Conservation (phyloP, 2,888 invertebrate genomes). For the Agonopterix arenella region DNA sequence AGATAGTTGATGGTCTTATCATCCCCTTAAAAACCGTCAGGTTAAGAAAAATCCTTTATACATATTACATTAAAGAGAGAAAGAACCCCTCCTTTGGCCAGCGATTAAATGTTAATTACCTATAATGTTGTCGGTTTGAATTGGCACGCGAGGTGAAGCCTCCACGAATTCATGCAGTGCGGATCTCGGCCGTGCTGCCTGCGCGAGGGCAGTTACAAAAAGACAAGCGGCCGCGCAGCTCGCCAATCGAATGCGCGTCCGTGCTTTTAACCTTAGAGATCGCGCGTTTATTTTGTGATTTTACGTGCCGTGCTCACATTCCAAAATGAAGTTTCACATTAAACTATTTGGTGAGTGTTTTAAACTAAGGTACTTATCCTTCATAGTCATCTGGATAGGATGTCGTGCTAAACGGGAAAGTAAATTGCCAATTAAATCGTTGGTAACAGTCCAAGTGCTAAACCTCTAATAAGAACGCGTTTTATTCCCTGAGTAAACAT, state of each 20-base stretch:
- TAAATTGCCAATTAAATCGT: too few relatives aligned
- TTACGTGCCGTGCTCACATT: constrained; percentile 25
- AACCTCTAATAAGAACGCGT: too few relatives aligned
- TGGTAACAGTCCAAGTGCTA: too few relatives aligned
- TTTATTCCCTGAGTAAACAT: too few relatives aligned
- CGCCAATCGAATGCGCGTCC: constrained; percentile 25
- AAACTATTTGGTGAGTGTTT: constrained; percentile 56
- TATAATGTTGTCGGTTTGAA: constrained; percentile 24
- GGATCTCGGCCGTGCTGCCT: constrained; percentile 26
- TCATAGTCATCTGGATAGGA: too few relatives aligned
- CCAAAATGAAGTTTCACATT: constrained; percentile 58
- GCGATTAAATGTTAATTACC: neutral
- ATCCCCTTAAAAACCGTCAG: too few relatives aligned
- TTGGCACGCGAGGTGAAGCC: constrained; percentile 48
- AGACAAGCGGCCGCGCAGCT: constrained; percentile 55
- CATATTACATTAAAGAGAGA: too few relatives aligned
- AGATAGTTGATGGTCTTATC: too few relatives aligned
- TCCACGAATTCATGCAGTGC: constrained; percentile 30
- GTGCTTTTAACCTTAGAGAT: constrained; percentile 17
- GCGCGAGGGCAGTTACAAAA: constrained; percentile 43
- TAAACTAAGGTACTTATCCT: neutral
- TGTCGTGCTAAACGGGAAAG: too few relatives aligned
- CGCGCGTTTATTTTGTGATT: constrained; percentile 31
- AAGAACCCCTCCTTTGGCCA: too few relatives aligned
- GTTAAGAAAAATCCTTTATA: too few relatives aligned